These are phyloP conservation scores for Apus apus DNA, from an alignment of 2,113 vertebrate genomes.

Conservation along the genomic window DNA sequence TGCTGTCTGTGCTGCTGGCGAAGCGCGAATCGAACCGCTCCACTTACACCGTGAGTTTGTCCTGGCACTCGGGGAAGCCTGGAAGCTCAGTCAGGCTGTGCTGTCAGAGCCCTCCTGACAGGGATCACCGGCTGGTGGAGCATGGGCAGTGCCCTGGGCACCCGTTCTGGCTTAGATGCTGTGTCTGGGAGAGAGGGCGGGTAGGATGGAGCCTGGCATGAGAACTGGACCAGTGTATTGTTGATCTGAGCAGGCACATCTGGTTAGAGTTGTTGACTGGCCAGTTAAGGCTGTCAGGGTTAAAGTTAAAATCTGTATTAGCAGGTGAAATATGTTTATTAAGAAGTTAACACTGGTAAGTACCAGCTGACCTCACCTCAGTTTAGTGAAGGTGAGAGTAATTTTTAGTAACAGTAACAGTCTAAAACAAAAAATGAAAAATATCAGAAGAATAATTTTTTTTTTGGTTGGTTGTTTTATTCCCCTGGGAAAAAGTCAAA, in stretches of 20 bases:
- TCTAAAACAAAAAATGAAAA: neutral
- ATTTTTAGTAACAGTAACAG: neutral
- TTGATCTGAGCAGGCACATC: neutral
- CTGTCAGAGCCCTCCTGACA: rapidly evolving
- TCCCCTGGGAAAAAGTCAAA: neutral
- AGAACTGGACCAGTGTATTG: neutral
- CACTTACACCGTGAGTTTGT: neutral
- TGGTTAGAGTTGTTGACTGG: neutral
- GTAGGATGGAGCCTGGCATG: neutral
- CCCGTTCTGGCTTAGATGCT: neutral
- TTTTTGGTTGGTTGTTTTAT: neutral
- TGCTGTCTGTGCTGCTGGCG: neutral
- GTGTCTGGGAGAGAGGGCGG: too few relatives aligned
- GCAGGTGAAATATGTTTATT: rapidly evolving
- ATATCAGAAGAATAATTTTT: neutral
- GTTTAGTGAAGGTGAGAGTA: neutral
- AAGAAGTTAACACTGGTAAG: neutral
- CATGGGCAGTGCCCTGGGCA: too few relatives aligned
- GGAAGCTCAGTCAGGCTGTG: neutral
- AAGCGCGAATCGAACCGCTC: neutral
- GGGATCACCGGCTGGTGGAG: neutral
- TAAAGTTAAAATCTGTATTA: neutral
- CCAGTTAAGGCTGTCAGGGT: neutral
- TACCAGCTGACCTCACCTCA: neutral
- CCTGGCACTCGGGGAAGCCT: neutral